Percentiles rank a stretch among this genome's conserved stretches.
These are phyloP conservation scores for Phataginus tricuspis DNA, from an alignment of 2,797 vertebrate species.

Conservation along the genomic window DNA sequence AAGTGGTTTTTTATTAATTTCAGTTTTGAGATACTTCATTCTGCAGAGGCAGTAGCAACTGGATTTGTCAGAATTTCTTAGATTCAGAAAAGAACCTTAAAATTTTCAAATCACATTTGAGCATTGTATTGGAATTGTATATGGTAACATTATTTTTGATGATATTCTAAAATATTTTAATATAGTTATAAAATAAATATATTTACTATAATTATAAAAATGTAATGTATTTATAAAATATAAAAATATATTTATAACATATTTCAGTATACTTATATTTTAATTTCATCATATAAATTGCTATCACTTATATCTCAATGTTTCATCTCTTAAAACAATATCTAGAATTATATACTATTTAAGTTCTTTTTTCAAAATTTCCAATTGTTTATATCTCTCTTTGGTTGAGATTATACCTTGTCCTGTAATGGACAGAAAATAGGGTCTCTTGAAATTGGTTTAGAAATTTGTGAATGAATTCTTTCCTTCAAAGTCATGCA, in stretches of 20 bases:
- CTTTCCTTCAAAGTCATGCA: background rate
- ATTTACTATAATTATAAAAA: too few species aligned
- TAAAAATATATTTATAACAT: too few species aligned
- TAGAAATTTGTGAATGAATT: background rate
- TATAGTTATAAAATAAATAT: background rate
- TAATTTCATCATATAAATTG: background rate
- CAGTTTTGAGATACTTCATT: conserved; percentile 5
- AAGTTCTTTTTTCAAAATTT: background rate
- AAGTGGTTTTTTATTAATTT: background rate
- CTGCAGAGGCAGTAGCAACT: background rate
- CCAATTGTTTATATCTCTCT: conserved; percentile 6
- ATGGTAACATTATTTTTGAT: background rate
- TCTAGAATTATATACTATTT: background rate
- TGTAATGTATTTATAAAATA: background rate
- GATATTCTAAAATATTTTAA: background rate
- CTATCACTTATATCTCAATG: background rate
- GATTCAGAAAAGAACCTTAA: background rate
- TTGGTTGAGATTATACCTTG: background rate
- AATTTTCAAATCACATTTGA: background rate
- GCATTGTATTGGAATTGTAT: background rate
- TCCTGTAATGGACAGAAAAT: background rate
- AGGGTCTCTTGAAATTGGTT: background rate
- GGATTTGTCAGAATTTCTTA: background rate
- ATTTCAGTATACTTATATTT: background rate
- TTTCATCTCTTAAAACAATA: background rate